phyloP scores from a whole-genome alignment of 1,140 invertebrate species.

The Polypedilum pembai region DNA sequence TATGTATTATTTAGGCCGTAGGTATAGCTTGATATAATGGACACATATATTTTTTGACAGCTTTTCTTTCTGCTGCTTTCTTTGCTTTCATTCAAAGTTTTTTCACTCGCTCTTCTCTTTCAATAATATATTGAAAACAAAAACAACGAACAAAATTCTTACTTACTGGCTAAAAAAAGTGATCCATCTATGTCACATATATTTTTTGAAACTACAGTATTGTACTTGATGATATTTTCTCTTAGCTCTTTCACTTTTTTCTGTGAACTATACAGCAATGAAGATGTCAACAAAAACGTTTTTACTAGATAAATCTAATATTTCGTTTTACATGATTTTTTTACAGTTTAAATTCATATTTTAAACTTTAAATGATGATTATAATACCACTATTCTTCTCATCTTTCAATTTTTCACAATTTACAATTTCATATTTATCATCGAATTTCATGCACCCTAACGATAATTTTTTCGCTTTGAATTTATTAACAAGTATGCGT shows the following conservation, averaged over 20 bases:
- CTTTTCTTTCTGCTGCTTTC: neutral
- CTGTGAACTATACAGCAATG: neutral
- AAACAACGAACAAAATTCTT: slow-evolving; percentile 16
- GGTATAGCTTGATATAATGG: slow-evolving; percentile 18
- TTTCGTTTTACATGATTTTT: neutral
- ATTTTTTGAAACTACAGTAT: neutral
- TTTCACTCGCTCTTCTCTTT: slow-evolving; percentile 15
- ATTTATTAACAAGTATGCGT: no score
- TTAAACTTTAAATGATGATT: no score
- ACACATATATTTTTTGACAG: slow-evolving; percentile 21
- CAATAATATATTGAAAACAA: slow-evolving; percentile 19
- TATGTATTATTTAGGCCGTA: slow-evolving; percentile 21
- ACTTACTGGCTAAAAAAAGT: neutral
- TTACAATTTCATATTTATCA: no score
- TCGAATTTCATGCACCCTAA: no score
- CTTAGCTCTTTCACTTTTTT: neutral
- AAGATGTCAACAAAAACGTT: slow-evolving; percentile 4
- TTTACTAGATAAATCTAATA: neutral
- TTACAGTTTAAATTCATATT: no score
- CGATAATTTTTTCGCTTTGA: no score
- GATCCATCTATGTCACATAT: slow-evolving; percentile 22
- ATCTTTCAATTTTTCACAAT: no score
- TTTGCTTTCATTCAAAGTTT: slow-evolving; percentile 13
- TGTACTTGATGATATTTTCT: slow-evolving; percentile 10
- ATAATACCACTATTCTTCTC: no score